Evolutionary conservation across 2,797 vertebrate species (phyloP), one percentile per base, ranked within the genome.

Genomic region (Myotis daubentonii): DNA sequence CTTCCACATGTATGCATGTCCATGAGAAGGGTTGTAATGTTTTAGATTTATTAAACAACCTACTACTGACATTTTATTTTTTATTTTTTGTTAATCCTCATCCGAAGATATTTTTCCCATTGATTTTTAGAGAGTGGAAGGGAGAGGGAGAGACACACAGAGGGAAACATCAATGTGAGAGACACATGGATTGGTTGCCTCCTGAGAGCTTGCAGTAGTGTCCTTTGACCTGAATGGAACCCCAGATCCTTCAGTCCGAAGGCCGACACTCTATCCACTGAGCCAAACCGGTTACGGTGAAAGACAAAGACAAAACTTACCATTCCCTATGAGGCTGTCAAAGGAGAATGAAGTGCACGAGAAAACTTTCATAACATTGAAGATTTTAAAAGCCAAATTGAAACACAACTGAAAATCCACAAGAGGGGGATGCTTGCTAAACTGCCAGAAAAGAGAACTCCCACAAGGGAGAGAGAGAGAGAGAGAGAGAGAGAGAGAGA

Each of bases 351-450:
- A 79, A 36, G 82, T 57, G 12, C 88, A 62, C 20, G 78, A 65
- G 91, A 92, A 89, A 89, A 41, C 65, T 85, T 92, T 94, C 72
- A n/a, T 20, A 66, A 75, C 49, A 86, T 25, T 47, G 41, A 55
- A 55, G 23, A 53, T 25, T 92, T 81, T 0, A n/a, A 70, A 93
- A 93, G 53, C 28, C 49, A 66, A 36, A 78, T 8, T 94, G 95
- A 96, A 97, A 93, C 49, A 83, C 55, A 87, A 62, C 55, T 71
- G 53, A 60, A 93, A 95, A 78, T 92, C 95, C 97, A 93, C 93
- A 91, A 97, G 96, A 97, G 97, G 97, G 96, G 96, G 95, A 97
- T 75, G 62, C 91, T 92, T 81, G 94, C 90, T 93, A 81, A 91
- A 74, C 65, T 10, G 41, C 13, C 33, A 53, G 79, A 84, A 95